phyloP scores from a whole-genome alignment of 1,140 invertebrate species.

The Polyergus mexicanus region DNA sequence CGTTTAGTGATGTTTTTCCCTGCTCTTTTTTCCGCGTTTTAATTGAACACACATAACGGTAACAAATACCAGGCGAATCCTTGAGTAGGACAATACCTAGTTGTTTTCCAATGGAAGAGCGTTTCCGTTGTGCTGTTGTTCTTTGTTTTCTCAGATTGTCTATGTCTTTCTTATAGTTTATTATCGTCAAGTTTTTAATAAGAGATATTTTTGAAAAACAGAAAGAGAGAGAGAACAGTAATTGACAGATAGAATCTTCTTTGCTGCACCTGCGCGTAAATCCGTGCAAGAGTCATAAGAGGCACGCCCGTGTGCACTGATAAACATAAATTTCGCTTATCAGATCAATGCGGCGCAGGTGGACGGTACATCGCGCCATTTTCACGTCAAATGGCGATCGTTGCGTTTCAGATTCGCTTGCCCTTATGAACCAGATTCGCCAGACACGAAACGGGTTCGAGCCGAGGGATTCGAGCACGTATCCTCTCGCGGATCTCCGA shows the following conservation, averaged over 20 bases:
- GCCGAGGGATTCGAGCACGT: background rate
- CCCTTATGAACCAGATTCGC: background rate
- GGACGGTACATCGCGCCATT: constrained; percentile 5
- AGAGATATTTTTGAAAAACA: background rate
- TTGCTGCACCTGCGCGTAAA: constrained; percentile 3
- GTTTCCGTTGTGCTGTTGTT: constrained; percentile 33
- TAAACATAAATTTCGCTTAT: constrained; percentile 46
- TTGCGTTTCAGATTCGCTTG: background rate
- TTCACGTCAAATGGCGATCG: background rate
- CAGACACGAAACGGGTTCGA: background rate
- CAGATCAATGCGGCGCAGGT: constrained; percentile 34
- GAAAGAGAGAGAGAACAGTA: too few relatives aligned
- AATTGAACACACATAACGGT: constrained; percentile 4
- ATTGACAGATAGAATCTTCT: background rate
- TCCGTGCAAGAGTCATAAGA: constrained; percentile 24
- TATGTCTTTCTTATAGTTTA: constrained; percentile 28
- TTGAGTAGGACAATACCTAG: constrained; percentile 27
- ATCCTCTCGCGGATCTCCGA: constrained; percentile 10
- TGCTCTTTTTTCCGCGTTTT: constrained; percentile 5
- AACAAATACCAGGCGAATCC: constrained; percentile 25
- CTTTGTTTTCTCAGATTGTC: constrained; percentile 36
- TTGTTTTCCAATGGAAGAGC: constrained; percentile 42
- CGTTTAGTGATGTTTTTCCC: background rate
- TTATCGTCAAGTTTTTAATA: constrained; percentile 15
- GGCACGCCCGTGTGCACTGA: constrained; percentile 36